phyloP scores from a whole-genome alignment of 1,140 invertebrate species.

The Ectropis grisescens region DNA sequence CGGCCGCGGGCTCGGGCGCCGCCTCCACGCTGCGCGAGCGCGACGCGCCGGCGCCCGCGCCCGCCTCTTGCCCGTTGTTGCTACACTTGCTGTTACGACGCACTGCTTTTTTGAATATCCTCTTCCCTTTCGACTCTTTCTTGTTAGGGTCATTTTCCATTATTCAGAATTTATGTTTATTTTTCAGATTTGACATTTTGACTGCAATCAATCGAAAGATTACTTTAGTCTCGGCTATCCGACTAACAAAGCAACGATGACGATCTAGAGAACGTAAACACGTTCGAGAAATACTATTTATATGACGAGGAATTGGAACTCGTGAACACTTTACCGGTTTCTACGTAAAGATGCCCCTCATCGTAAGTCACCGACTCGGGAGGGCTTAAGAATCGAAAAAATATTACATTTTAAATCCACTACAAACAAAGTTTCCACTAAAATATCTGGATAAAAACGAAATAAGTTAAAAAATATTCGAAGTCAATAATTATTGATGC shows the following conservation, averaged over 20 bases:
- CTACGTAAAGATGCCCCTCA: conserved; percentile 20
- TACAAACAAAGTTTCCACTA: conserved; percentile 3
- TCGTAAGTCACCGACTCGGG: conserved; percentile 17
- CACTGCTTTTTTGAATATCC: conserved; percentile 47
- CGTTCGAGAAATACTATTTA: no score
- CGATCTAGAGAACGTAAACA: no score
- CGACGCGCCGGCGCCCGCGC: conserved; percentile 24
- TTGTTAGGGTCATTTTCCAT: conserved; percentile 66
- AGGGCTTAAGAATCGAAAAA: conserved; percentile 14
- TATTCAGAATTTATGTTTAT: conserved; percentile 31
- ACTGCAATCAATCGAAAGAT: conserved; percentile 24
- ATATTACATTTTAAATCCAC: conserved; percentile 17
- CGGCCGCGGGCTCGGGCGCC: no score
- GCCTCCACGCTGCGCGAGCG: conserved; percentile 44
- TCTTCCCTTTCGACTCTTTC: conserved; percentile 59
- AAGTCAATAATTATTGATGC: no score
- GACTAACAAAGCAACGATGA: no score
- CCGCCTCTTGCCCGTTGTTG: conserved; percentile 37
- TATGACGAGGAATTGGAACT: conserved; percentile 15
- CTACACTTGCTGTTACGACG: conserved; percentile 50
- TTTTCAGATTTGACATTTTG: conserved; percentile 39
- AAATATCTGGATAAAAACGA: no score
- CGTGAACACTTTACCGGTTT: conserved; percentile 14
- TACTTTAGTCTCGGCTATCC: no score
- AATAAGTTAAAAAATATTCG: no score